Evolutionary conservation across 23 tunicate species (phyloP), one percentile per base, ranked within the genome.

Genomic region (Phallusia fumigata): DNA sequence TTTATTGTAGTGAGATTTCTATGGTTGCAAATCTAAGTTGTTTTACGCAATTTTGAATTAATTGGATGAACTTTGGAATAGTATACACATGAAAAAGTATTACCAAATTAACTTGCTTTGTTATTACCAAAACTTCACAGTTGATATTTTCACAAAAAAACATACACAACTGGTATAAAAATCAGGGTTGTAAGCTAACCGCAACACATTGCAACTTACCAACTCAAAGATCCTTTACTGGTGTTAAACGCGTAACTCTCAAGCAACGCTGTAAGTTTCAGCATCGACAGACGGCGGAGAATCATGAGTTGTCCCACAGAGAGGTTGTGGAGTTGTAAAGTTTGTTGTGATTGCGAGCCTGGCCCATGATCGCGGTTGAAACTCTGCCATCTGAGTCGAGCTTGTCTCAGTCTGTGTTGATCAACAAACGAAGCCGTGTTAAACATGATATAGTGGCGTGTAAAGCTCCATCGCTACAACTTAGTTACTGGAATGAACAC

Each of bases 231-330:
- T 10, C 87, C 91, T 74, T 89, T 89, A 82, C 44, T 93, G 65
- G 80, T 85, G 69, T 52, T 77, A 6, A 83, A 65, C 28, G 95
- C 90, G 82, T 93, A 93, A 36, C 89, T 78, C 78, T 93, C 98
- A 88, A 93, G 90, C 24, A 87, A 80, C 0, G 98, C 93, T n/a
- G 98, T 93, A 1, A 93, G 79, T 64, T 89, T 93, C 33, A 93
- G 78, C 65, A 93, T 53, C 13, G 98, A 86, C 30, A 93, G 76
- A 28, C 88, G 65, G 35, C 95, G 44, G 2, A 93, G 73, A 75
- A 93, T 86, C 98, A 93, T 93, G 31, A 93, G 80, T 85, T 93
- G 98, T 8, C 98, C 88, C 0, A 82, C 98, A 21, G 98, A 93
- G 0, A 93, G 65, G 31, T 69, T 79, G 85, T 89, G 93, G 26